Evolutionary conservation across 2,888 invertebrate genomes (phyloP).

Genomic region (Apantesis nais): DNA sequence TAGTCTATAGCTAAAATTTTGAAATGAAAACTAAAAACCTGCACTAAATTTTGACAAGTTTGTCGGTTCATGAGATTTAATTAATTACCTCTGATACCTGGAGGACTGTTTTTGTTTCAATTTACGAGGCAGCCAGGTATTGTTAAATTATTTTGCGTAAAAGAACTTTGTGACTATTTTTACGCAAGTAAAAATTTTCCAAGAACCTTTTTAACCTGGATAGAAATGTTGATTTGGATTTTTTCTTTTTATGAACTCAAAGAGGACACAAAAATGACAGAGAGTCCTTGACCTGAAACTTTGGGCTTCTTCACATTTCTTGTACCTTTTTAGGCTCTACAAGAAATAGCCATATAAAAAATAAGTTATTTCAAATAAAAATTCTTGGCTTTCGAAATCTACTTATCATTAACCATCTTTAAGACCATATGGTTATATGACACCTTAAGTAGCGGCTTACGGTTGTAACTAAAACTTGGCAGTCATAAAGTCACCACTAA

Average conservation of each 20-base stretch:
- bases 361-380: background rate
- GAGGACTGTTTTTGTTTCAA: background rate
- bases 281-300: background rate
- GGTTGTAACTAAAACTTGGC: background rate
- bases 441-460: background rate
- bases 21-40: background rate
- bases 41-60: background rate
- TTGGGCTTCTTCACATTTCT: background rate
- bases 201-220: no score
- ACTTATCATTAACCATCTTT: background rate
- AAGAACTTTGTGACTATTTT: no score
- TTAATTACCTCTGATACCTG: background rate
- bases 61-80: background rate
- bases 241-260: background rate
- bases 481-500: background rate
- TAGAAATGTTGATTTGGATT: no score
- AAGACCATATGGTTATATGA: background rate
- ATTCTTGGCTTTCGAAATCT: background rate
- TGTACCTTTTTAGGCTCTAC: background rate
- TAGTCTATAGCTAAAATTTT: background rate
- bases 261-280: background rate
- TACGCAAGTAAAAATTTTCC: no score
- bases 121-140: background rate
- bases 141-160: background rate
- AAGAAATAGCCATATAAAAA: background rate